Evolutionary conservation across 2,113 vertebrate species (phyloP), one percentile per base, ranked within the genome.

Genomic region (Trematomus loennbergii): DNA sequence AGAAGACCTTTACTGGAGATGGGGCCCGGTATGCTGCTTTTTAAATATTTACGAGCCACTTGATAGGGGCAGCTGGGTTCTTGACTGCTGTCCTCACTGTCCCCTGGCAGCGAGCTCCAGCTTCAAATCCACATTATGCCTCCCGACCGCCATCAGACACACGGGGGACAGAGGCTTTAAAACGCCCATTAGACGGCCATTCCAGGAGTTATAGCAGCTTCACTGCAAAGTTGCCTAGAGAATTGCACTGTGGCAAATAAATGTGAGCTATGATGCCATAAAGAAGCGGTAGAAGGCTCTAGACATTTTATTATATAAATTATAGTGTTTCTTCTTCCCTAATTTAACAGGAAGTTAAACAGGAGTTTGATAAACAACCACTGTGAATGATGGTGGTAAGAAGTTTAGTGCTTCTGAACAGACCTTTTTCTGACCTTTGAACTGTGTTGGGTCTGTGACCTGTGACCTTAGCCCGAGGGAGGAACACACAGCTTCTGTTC

Each of bases 1-100:
- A 84, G 88, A 91, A 90, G 93, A 90, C 86, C 87, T 94, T 88
- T 83, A 86, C 61, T 81, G 70, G 81, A 90, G 86, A 90, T 84
- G 72, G 72, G 84, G 81, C 79, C 80, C 49, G 16, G 82, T 85
- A 88, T 40, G 72, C 78, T 81, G 82, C 88, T 86, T 93, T 91
- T 95, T 90, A 95, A 95, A 93, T 91, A 94, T 95, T 94, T 91
- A 95, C 87, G 63, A 91, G 94, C 63, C 87, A 94, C 87, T 90
- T 88, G 93, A 95, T 95, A 94, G 85, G 89, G 82, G 84, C 66
- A 75, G 66, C 81, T 66, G 82, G 82, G 83, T 81, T 85, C 84
- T 87, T 83, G 67, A 82, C 84, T 83, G 80, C 84, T 75, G 89
- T 90, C 87, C 83, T 83, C 52, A 15, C 69, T 66, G 84, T 89